Evolutionary conservation across 2,797 vertebrate genomes (phyloP), one percentile per base, ranked within the genome.

Genomic region (Halcyon leucocephala): DNA sequence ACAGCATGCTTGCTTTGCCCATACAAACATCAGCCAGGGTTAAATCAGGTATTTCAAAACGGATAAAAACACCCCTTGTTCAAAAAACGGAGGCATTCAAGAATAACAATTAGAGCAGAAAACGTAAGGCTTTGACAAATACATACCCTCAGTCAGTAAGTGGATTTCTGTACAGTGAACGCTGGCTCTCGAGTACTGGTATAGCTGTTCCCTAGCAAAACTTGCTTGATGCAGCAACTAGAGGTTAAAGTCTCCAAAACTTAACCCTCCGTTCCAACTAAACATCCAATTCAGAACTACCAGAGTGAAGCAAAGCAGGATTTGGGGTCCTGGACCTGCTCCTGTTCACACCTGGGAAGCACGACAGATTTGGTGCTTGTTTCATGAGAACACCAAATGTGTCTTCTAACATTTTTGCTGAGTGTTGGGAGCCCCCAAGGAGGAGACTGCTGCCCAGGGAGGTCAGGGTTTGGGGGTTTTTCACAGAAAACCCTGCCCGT

Each of bases 31-130:
- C 93, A 82, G 71, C 76, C 89, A 19, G 96, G 96, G 95, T 95
- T 67, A 84, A 94, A 96, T 76, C 92, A 94, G 95, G 26, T 91
- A 90, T 90, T 86, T 71, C 86, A 96, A 95, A 97, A 97, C 97
- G 93, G 97, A 94, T 97, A 97, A 97, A 98, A 98, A 97, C 96
- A 96, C 84, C 94, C 97, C 97, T 96, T 92, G 93, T 95, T 95
- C 93, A 76, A 97, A 98, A 98, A 97, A 74, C 12, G 13, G 95
- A 97, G 96, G 96, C 91, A 44, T 93, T 87, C 12, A 24, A 95
- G 95, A 97, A 97, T 64, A 90, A 89, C 95, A 96, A 91, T 94
- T 90, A 57, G 73, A 95, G 60, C 96, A 95, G 95, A 94, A 93
- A 55, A 97, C 66, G 73, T 95, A 96, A 93, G 93, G 96, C 96